A percentile compares a stretch with the other conserved stretches of the same genome.
Evolutionary conservation across 2,113 vertebrate genomes (phyloP).

Genomic region (Pterocles burchelli): DNA sequence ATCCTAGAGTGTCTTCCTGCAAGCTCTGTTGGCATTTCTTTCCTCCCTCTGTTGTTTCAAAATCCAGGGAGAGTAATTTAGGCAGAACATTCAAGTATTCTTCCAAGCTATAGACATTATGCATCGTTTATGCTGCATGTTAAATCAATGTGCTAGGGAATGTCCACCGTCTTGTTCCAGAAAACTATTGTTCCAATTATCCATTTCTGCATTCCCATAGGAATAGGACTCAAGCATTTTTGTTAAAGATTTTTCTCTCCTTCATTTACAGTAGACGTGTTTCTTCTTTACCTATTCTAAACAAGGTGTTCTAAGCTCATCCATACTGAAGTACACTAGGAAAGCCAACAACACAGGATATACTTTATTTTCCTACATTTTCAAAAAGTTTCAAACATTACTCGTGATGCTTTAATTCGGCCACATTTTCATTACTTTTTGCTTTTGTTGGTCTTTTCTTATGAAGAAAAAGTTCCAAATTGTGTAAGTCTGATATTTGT

Average conservation of each 20-base stretch:
- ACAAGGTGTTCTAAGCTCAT: background rate
- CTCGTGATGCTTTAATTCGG: background rate
- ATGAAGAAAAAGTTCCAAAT: background rate
- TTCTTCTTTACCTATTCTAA: background rate
- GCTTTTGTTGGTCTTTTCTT: background rate
- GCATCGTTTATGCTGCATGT: background rate
- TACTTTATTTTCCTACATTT: background rate
- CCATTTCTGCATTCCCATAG: background rate
- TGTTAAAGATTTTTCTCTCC: background rate
- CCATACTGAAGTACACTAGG: background rate
- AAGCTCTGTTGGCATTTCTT: background rate
- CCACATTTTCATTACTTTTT: background rate
- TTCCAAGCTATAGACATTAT: background rate
- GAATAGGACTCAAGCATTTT: background rate
- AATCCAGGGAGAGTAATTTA: background rate
- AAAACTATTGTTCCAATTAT: background rate
- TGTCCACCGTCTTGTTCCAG: background rate
- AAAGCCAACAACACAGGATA: background rate
- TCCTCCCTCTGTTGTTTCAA: background rate
- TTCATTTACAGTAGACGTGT: background rate
- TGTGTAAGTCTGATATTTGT: background rate
- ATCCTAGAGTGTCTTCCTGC: background rate
- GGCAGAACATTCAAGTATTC: background rate
- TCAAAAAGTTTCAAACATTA: background rate
- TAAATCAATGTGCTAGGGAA: background rate